Evolutionary conservation across 2,113 vertebrate genomes (phyloP).

Genomic region (Promerops cafer): DNA sequence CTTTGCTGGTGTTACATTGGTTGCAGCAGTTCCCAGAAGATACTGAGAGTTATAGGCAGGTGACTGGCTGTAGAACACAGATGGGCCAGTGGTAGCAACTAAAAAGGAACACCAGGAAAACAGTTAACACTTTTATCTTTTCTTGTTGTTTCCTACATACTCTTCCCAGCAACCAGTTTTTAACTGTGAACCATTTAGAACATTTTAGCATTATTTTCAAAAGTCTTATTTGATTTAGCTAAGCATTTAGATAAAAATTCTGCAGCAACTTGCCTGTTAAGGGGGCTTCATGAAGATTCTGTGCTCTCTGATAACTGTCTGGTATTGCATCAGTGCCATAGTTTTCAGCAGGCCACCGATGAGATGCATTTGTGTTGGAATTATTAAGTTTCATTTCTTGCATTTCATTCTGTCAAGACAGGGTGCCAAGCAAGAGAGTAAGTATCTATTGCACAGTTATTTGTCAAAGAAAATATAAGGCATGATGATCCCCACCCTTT

Average conservation of each 20-base stretch:
- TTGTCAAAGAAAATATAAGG: neutral
- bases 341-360: slow-evolving; percentile 81
- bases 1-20: slow-evolving; percentile 91
- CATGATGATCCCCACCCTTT: neutral
- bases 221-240: neutral
- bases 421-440: neutral
- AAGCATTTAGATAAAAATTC: neutral
- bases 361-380: slow-evolving; percentile 73
- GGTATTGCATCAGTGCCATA: slow-evolving; percentile 81
- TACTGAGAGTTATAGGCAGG: slow-evolving; percentile 94
- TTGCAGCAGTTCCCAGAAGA: slow-evolving; percentile 86
- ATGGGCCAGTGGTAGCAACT: slow-evolving; percentile 91
- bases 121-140: neutral
- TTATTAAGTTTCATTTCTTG: slow-evolving; percentile 86
- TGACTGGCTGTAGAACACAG: slow-evolving; percentile 90
- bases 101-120: neutral
- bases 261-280: slow-evolving; percentile 79
- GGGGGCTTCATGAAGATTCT: slow-evolving; percentile 86
- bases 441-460: neutral
- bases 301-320: slow-evolving; percentile 83
- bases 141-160: neutral
- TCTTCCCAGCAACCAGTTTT: neutral
- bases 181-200: neutral
- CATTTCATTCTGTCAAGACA: slow-evolving; percentile 86
- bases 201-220: neutral